phyloP scores from a whole-genome alignment of 2,113 vertebrate species.

The Amphiprion percula region DNA sequence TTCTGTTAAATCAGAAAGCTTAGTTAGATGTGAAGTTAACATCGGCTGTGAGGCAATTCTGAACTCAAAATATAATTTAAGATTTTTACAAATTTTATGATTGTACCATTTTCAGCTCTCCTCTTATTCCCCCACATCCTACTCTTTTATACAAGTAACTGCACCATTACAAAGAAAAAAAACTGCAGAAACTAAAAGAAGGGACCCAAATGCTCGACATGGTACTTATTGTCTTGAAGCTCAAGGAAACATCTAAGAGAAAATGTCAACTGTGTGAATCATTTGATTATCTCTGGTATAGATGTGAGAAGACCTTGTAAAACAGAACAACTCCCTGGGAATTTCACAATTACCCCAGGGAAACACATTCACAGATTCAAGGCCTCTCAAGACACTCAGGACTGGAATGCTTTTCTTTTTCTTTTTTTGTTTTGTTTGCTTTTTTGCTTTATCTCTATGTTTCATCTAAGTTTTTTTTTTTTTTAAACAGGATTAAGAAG shows the following conservation, averaged over 20 bases:
- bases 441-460: constrained; percentile 5
- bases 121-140: not conserved
- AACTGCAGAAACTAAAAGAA: constrained; percentile 3
- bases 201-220: not conserved
- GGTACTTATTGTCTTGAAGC: constrained; percentile 22
- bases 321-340: constrained; percentile 35
- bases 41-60: not conserved
- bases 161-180: not conserved
- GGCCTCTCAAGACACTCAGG: constrained; percentile 44
- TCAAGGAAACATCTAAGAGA: constrained; percentile 26
- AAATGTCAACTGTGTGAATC: constrained; percentile 45
- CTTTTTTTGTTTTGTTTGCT: not conserved
- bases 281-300: constrained; percentile 37
- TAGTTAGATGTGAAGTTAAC: not conserved
- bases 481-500: not conserved
- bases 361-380: constrained; percentile 50
- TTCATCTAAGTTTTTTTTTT: not conserved
- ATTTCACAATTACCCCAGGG: constrained; percentile 26
- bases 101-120: not conserved
- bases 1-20: constrained; percentile 2
- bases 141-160: not conserved
- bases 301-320: constrained; percentile 42
- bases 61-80: not conserved
- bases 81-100: not conserved
- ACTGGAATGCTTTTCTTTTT: constrained; percentile 12